Evolutionary conservation across 2,888 invertebrate genomes (phyloP), one percentile per base, ranked within the genome.

Genomic region (Lasioglossum malachurum): DNA sequence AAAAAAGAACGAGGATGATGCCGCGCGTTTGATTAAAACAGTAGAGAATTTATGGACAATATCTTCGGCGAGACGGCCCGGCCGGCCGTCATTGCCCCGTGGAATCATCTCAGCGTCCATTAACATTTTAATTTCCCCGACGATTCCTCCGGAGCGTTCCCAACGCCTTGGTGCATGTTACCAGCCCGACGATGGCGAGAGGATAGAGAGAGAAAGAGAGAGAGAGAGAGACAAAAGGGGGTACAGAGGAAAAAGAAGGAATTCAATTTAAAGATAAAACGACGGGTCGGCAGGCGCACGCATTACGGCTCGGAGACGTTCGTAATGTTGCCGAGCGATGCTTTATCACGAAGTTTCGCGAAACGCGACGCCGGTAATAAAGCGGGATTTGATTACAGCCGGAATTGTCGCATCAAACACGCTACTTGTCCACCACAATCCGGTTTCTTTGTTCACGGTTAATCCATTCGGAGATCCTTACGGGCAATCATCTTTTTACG

Each of bases 301-400:
- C 75, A 83, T 84, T 75, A 87, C 78, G 38, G 19, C 23, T 23
- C 60, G 38, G 72, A 74, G 74, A 78, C 71, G 84, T 75, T 80
- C 31, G 79, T 69, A 84, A 75, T 76, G 77, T 60, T 44, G 64
- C 31, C 75, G 64, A 19, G 38, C 67, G 77, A 85, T 81, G 71
- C 38, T 86, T 84, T 84, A 87, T 80, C 84, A 16, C 69, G 49
- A 49, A 31, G 64, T 69, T 80, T 41, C 78, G 27, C 69, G 73
- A 80, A 80, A 44, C 73, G 76, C 75, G 69, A 83, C 77, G 72
- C 67, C 60, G 83, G 83, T 87, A 82, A 89, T 79, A 86, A 85
- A 88, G 79, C 78, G 69, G 80, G 77, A 90, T 91, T 91, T 90
- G 87, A 92, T 91, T 89, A 86, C 87, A 83, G 64, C 49, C 57